A percentile compares a stretch with the other conserved stretches of the same genome.
These are phyloP conservation scores for Sanderia malayensis DNA, from an alignment of 30 jellyfish, hydroid and myxozoan species.

Conservation along the genomic window DNA sequence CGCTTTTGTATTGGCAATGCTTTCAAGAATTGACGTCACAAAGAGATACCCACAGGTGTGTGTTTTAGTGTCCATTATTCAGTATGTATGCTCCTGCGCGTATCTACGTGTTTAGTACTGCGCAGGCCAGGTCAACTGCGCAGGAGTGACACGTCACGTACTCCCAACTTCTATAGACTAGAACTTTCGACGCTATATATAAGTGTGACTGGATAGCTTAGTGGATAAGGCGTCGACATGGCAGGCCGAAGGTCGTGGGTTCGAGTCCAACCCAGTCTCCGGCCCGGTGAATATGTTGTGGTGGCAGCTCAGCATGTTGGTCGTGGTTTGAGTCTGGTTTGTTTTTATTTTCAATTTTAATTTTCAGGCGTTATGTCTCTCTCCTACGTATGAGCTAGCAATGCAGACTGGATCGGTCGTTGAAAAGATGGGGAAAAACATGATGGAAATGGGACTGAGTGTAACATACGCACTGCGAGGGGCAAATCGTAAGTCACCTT, in stretches of 20 bases:
- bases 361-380: constrained; percentile 91
- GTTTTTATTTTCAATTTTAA: neutral
- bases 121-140: too few species aligned
- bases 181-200: too few species aligned
- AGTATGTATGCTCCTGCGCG: too few species aligned
- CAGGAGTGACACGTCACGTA: too few species aligned
- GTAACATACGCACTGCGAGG: constrained; percentile 89
- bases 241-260: too few species aligned
- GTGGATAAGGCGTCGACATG: too few species aligned
- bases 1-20: constrained; percentile 96
- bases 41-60: constrained; percentile 86
- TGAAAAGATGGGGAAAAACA: constrained; percentile 94
- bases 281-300: too few species aligned
- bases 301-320: too few species aligned
- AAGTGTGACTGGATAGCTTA: too few species aligned
- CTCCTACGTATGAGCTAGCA: constrained; percentile 99
- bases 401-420: constrained; percentile 88
- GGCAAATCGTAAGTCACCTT: constrained; percentile 47
- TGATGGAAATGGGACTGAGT: constrained; percentile 83
- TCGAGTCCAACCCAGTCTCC: too few species aligned
- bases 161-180: too few species aligned
- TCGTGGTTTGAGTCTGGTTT: neutral
- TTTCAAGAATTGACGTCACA: constrained; percentile 70
- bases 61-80: neutral
- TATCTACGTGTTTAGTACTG: too few species aligned